Conservation (phyloP, 1,140 invertebrate genomes). For the Caenorhabditis briggsae region DNA sequence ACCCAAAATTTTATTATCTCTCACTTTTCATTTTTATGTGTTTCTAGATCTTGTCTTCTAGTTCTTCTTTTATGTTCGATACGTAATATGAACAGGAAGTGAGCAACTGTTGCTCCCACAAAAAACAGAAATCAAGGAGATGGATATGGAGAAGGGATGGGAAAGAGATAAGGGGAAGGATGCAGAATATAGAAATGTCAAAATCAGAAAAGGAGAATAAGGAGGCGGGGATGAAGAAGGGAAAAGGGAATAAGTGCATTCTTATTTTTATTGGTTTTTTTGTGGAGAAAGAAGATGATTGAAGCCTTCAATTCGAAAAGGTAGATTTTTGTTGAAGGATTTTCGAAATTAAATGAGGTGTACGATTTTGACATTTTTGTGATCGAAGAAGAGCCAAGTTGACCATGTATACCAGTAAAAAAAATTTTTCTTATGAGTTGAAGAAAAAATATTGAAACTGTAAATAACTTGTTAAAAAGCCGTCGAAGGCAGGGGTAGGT, state of each 20-base stretch:
- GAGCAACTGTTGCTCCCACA: constrained; percentile 24
- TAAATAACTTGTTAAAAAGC: too few species aligned
- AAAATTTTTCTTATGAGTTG: too few species aligned
- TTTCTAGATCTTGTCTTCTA: neutral
- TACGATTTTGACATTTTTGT: constrained; percentile 14
- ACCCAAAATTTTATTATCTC: constrained; percentile 52
- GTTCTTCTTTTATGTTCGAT: neutral
- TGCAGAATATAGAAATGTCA: constrained; percentile 2
- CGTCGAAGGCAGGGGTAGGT: too few species aligned
- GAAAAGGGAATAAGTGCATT: constrained; percentile 35
- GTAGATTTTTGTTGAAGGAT: neutral
- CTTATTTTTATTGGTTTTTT: constrained; percentile 47
- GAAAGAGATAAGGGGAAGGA: neutral
- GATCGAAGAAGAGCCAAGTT: neutral
- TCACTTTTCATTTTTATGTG: constrained; percentile 50
- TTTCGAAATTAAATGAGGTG: neutral
- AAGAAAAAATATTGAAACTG: too few species aligned
- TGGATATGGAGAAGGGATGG: neutral
- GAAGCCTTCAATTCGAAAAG: neutral
- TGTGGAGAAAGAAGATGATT: constrained; percentile 10
- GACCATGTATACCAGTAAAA: too few species aligned
- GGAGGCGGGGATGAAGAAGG: neutral
- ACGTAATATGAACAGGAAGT: constrained; percentile 39
- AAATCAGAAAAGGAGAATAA: constrained; percentile 38
- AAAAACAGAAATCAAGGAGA: neutral